Base-by-base conservation (phyloP, 2,888 invertebrate species). In the Lamellibrachia columna region DNA sequence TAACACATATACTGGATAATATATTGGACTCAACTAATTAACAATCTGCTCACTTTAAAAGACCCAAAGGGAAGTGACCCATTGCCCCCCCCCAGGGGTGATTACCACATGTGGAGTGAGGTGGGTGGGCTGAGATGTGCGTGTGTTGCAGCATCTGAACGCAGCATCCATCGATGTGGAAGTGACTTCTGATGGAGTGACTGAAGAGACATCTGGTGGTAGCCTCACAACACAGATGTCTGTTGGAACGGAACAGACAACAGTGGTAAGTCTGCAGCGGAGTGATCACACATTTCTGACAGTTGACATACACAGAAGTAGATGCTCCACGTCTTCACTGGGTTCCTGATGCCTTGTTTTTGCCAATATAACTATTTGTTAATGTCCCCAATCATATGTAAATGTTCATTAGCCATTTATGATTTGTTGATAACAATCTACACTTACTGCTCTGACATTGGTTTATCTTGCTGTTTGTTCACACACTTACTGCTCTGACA, bases 141-240 rank as follows among this genome's bases (percentile, higher is more conserved):
- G 22, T 15, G 22, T 75, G 75, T 22, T 75, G 75, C 75, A 75
- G 75, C 75, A 75, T 75, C 22, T 75, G 22, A 75, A 22, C 22
- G 22, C 22, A 22, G 75, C 75, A 22, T 15, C 75, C 75, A 75
- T 3, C 6, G 75, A 75, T n/a, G 4, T 4, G 22, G 75, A 75
- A 75, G 22, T 75, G 22, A 15, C n/a, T 15, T 22, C 7, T 55
- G 55, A 3, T 9, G 8, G 55, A 55, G 55, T 7, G 8, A 55
- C 75, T 22, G 75, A 75, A 75, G 75, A 75, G 75, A 75, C 22
- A 75, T 75, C 75, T 75, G 75, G 75, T 75, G 75, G 75, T n/a
- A 75, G 75, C n/a, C 75, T 75, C 22, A 75, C n/a, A 11, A 75
- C 15, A 15, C 75, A 75, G 22, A 15, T 6, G 75, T 75, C 75